Base-by-base conservation (phyloP, 2,113 vertebrate species). In the Xerus inauris region DNA sequence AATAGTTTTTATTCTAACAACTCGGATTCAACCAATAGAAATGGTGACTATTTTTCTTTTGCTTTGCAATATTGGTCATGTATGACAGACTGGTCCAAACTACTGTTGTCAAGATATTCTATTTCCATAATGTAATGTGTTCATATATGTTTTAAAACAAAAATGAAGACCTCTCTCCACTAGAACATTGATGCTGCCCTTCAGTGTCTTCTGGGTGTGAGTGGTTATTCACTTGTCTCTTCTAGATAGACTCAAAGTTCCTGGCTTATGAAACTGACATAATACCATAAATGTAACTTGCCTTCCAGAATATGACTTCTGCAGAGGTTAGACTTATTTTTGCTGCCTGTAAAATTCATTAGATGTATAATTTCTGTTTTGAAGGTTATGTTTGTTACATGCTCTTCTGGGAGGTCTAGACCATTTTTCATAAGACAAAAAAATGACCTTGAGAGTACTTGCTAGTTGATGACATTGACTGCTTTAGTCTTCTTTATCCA, bases 281-380 rank as follows among this genome's bases (percentile, higher is more conserved):
- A 94, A 47, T n/a, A 81, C 95, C 91, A 97, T 97, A 91, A 98
- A 97, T 98, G 95, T 72, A 92, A 97, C 42, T 93, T 81, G 79
- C 84, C 87, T 98, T 97, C 62, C 83, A 93, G 76, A 98, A 87
- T 96, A 96, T 97, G 96, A 93, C 65, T 97, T 97, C 89, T 98
- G 65, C 93, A 97, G 90, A 96, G 96, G 75, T 96, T 87, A 92
- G 95, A 82, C 22, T 96, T 64, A 71, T 83, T 92, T 77, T 92
- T 95, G 65, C 86, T 96, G 91, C 92, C 92, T 97, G 97, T 24
- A 93, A 94, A 97, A 98, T 51, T 94, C 93, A 97, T 97, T 94
- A 97, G 82, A 67, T 96, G 79, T 76, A 57, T 79, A 73, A 85
- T 84, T 95, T 32, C 69, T 81, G 22, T 82, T 94, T 87, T 88